Conservation (phyloP, 2,888 invertebrate species). For the Macroteleia sp. region DNA sequence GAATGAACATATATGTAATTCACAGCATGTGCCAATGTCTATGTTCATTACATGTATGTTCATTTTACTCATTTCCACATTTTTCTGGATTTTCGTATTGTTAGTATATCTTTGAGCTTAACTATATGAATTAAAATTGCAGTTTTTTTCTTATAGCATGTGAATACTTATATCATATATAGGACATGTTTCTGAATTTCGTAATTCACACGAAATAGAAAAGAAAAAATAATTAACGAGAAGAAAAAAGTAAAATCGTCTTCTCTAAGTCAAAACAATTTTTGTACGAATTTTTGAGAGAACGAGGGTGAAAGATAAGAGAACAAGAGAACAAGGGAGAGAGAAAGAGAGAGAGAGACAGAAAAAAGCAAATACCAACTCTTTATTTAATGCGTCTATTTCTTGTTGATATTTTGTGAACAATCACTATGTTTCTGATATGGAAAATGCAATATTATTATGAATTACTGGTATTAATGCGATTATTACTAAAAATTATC, state of each 20-base stretch:
- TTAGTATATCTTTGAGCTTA: conserved; percentile 14
- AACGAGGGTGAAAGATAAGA: background rate
- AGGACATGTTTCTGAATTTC: conserved; percentile 7
- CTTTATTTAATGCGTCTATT: conserved; percentile 45
- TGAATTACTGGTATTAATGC: conserved; percentile 9
- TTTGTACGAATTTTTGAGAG: conserved; percentile 25
- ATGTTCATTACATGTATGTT: background rate
- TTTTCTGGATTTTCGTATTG: conserved; percentile 7
- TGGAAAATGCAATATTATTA: conserved; percentile 31
- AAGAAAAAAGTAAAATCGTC: conserved; percentile 9
- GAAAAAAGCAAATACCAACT: conserved; percentile 19
- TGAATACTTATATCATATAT: too few relatives aligned
- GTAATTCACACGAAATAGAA: conserved; percentile 2
- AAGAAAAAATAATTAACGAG: background rate
- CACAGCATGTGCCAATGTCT: background rate
- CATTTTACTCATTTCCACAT: background rate
- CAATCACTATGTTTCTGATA: conserved; percentile 36
- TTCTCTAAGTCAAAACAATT: conserved; percentile 14
- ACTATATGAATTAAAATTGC: conserved; percentile 3
- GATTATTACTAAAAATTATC: conserved; percentile 32
- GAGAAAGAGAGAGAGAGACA: conserved; percentile 10
- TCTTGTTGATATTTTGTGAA: conserved; percentile 59
- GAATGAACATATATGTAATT: background rate
- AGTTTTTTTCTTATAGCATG: conserved; percentile 14
- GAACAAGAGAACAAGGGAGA: too few relatives aligned